Conservation (phyloP, 2,888 invertebrate genomes). For the Strigamia crassipes region DNA sequence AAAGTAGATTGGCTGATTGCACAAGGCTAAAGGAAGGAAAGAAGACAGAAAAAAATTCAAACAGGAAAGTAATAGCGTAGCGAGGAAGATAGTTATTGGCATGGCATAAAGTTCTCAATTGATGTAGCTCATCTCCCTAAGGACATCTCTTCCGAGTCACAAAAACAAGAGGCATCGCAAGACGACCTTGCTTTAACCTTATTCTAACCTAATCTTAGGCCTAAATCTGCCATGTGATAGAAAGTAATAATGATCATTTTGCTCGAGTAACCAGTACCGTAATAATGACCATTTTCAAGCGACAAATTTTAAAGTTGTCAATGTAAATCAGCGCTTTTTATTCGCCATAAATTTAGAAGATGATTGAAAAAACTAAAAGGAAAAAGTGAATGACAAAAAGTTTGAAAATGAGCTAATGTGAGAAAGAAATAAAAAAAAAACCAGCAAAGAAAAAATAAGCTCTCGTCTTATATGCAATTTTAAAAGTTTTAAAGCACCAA, state of each 20-base stretch:
- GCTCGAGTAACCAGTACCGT: too few species aligned
- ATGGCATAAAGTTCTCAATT: constrained; percentile 33
- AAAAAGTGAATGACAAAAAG: background rate
- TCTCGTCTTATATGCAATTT: constrained; percentile 2
- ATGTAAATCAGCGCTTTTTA: too few species aligned
- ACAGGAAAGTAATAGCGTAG: constrained; percentile 16
- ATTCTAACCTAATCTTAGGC: background rate
- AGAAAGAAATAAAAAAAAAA: constrained; percentile 4
- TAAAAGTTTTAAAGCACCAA: constrained; percentile 35
- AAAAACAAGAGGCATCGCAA: background rate
- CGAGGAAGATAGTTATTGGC: constrained; percentile 36
- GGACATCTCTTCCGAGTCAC: background rate
- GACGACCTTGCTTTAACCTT: constrained; percentile 29
- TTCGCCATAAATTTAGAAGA: too few species aligned
- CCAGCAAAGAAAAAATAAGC: background rate
- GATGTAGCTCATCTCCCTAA: constrained; percentile 35
- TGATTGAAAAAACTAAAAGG: background rate
- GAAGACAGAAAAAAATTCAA: background rate
- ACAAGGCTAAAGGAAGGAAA: constrained; percentile 10
- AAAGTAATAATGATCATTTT: too few species aligned
- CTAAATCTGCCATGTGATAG: background rate
- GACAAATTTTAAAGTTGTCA: too few species aligned
- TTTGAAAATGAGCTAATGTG: constrained; percentile 5
- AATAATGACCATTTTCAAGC: too few species aligned
- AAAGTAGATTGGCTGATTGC: constrained; percentile 42